Conservation (phyloP, 1,140 invertebrate species). For the Megathymus violae region DNA sequence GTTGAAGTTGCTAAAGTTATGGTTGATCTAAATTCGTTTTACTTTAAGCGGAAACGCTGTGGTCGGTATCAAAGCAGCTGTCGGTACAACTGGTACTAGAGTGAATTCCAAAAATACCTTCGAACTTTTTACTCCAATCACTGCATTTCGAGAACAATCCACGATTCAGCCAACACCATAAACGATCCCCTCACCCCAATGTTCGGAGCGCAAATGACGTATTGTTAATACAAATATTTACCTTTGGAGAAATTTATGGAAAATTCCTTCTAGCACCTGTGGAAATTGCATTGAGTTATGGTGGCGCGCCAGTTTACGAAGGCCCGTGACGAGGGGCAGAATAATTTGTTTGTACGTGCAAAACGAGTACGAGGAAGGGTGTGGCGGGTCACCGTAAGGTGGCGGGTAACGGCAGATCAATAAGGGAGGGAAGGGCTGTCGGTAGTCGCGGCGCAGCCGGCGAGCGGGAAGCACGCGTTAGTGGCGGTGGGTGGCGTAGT, state of each 20-base stretch:
- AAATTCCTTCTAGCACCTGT: constrained; percentile 18
- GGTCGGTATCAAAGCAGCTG: too few relatives aligned
- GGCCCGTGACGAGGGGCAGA: not conserved
- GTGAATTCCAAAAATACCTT: not conserved
- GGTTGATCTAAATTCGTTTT: too few relatives aligned
- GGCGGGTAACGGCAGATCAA: constrained; percentile 47
- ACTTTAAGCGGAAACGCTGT: too few relatives aligned
- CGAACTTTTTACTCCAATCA: not conserved
- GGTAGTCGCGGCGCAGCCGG: constrained; percentile 38
- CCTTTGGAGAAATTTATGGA: constrained; percentile 22
- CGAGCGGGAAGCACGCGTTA: constrained; percentile 20
- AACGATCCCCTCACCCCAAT: constrained; percentile 6
- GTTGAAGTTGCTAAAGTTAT: too few relatives aligned
- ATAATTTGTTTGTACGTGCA: constrained; percentile 6
- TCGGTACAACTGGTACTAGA: too few relatives aligned
- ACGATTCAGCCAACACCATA: constrained; percentile 10
- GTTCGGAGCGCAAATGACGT: constrained; percentile 18
- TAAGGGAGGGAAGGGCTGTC: constrained; percentile 44
- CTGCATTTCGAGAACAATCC: not conserved
- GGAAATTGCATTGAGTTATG: constrained; percentile 20
- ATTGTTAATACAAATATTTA: constrained; percentile 32
- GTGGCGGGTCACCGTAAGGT: constrained; percentile 39
- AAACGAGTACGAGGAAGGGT: constrained; percentile 5
- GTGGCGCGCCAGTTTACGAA: not conserved
- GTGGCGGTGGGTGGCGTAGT: constrained; percentile 4